Evolutionary conservation across 2,113 vertebrate genomes (phyloP).

Genomic region (Verasper variegatus): DNA sequence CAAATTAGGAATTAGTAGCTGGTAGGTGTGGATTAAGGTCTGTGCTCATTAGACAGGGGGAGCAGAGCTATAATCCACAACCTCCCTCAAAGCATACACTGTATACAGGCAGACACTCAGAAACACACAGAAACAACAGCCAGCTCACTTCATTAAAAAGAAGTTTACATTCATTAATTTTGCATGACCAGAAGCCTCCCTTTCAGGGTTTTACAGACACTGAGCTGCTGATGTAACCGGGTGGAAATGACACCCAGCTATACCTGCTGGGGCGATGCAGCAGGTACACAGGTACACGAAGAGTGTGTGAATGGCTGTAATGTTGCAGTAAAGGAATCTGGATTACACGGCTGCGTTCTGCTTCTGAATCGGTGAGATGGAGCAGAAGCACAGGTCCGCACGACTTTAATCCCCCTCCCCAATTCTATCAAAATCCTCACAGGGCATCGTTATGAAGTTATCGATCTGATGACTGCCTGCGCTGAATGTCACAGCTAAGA

Average conservation of each 20-base stretch:
- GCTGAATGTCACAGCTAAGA: conserved; percentile 56
- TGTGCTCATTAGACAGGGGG: conserved; percentile 61
- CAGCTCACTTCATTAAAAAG: conserved; percentile 16
- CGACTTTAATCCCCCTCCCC: conserved; percentile 37
- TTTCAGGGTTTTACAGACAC: conserved; percentile 42
- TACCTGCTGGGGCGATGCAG: conserved; percentile 41
- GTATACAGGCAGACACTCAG: conserved; percentile 12
- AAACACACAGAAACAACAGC: conserved; percentile 28
- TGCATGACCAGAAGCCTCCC: conserved; percentile 48
- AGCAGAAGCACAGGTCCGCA: conserved; percentile 40
- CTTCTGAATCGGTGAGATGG: conserved; percentile 14
- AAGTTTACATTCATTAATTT: conserved; percentile 61
- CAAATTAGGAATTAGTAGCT: conserved; percentile 54
- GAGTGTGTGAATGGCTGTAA: conserved; percentile 33
- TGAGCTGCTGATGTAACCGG: conserved; percentile 65
- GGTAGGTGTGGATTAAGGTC: conserved; percentile 60
- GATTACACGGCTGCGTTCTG: conserved; percentile 5
- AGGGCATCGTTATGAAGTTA: conserved; percentile 66
- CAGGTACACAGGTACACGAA: conserved; percentile 47
- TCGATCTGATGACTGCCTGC: conserved; percentile 53
- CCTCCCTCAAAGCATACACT: conserved; percentile 28
- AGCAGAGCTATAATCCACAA: conserved; percentile 59
- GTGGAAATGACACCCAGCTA: conserved; percentile 52
- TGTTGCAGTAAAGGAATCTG: conserved; percentile 36
- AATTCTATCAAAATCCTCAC: conserved; percentile 58